phyloP scores from a whole-genome alignment of 2,888 invertebrate genomes.

The Xestia c-nigrum region DNA sequence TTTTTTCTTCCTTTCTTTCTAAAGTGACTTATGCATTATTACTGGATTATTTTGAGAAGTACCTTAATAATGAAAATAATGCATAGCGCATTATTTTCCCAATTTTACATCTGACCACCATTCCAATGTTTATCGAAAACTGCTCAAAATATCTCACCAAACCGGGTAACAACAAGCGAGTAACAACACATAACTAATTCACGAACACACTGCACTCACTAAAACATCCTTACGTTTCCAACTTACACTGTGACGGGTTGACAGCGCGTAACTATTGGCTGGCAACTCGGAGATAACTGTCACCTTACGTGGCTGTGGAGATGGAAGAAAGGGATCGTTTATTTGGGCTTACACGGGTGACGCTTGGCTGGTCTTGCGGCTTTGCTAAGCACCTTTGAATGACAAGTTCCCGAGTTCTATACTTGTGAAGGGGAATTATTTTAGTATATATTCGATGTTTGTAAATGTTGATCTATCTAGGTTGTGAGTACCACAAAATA shows the following conservation, averaged over 20 bases:
- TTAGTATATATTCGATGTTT: background rate
- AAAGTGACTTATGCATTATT: background rate
- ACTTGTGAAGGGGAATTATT: constrained; percentile 19
- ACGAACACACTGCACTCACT: background rate
- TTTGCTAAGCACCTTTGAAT: constrained; percentile 40
- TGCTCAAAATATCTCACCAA: background rate
- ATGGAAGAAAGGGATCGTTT: constrained; percentile 59
- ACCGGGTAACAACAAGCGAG: background rate
- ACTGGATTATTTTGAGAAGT: background rate
- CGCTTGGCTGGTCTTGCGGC: constrained; percentile 36
- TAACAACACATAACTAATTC: constrained; percentile 9
- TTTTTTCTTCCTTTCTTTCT: too few relatives aligned
- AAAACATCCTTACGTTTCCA: constrained; percentile 43
- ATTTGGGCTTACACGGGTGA: constrained; percentile 55
- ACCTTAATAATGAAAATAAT: background rate
- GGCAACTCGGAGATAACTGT: constrained; percentile 59
- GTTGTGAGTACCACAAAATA: background rate
- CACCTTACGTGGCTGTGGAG: constrained; percentile 47
- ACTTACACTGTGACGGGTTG: constrained; percentile 43
- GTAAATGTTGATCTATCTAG: constrained; percentile 12
- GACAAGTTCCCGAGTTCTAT: constrained; percentile 36
- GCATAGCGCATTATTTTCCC: background rate
- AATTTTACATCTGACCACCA: background rate
- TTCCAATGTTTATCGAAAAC: background rate
- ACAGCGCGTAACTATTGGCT: constrained; percentile 58